Base-by-base conservation (phyloP, 2,888 invertebrate genomes). In the Acanthosepion pharaonis region DNA sequence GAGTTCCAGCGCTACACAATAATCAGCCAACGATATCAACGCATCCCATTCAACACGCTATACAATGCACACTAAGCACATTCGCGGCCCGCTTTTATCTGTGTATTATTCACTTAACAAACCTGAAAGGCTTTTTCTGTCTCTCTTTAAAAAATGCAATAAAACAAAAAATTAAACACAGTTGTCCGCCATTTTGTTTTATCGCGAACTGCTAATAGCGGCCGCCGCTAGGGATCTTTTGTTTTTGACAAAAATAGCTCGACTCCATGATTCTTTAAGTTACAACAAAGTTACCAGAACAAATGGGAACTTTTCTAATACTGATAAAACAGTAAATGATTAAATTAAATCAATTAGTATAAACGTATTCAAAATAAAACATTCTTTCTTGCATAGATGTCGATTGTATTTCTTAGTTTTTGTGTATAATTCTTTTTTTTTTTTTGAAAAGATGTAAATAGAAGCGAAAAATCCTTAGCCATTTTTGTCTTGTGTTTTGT, bases 191-290 rank as follows among this genome's bases (percentile, higher is more conserved):
- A 78, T 78, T 78, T 33, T n/a, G 9, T 78, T n/a, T 78, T 33
- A n/a, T 78, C 78, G 28, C 9, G 78, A 78, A 9, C 78, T 8
- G 28, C n/a, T 78, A 78, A 78, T n/a, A n/a, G 78, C 28, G n/a
- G 78, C n/a, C 78, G 78, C 78, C 78, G 15, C 78, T n/a, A n/a
- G 78, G 28, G 78, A n/a, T n/a, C 78, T n/a, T 28, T 28, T n/a
- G 78, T 78, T 78, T 78, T 78, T n/a, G 78, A 78, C n/a, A 78
- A 78, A 78, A 78, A 78, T 78, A 78, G 78, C 78, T 78, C 78
- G n/a, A 78, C 78, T 78, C 78, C 78, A 78, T 28, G 78, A 78
- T 78, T 78, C 78, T 78, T 78, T 78, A 78, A n/a, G 78, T 78
- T 78, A 78, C 18, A 78, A 78, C 78, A 78, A 78, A n/a, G 28